Evolutionary conservation across 2,888 invertebrate species (phyloP).

Genomic region (Troides oblongomaculatus): DNA sequence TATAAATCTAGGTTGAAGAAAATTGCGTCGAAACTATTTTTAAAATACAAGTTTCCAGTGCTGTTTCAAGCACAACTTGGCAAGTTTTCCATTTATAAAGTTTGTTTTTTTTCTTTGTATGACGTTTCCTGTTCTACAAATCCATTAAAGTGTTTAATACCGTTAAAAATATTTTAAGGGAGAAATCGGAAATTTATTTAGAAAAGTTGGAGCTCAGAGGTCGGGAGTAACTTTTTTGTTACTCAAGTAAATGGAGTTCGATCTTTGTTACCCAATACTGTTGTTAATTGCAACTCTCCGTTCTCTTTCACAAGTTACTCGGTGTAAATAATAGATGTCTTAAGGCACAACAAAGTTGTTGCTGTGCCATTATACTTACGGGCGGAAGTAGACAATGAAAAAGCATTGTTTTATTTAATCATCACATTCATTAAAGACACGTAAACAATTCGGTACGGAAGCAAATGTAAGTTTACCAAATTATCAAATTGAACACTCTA

Average conservation of each 20-base stretch:
- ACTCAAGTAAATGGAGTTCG: not conserved
- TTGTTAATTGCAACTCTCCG: not conserved
- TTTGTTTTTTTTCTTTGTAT: constrained; percentile 19
- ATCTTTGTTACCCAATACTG: not conserved
- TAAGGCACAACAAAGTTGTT: not conserved
- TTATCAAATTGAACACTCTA: too few species aligned
- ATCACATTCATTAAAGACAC: too few species aligned
- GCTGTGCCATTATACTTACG: not conserved
- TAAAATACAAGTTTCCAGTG: constrained; percentile 27
- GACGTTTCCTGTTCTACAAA: constrained; percentile 5
- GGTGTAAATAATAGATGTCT: not conserved
- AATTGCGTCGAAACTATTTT: constrained; percentile 28
- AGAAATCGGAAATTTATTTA: not conserved
- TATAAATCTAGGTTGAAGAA: constrained; percentile 30
- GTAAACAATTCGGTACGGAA: too few species aligned
- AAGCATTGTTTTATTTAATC: not conserved
- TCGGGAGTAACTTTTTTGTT: not conserved
- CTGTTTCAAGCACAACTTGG: constrained; percentile 26
- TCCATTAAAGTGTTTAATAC: constrained; percentile 3
- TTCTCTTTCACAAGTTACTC: not conserved
- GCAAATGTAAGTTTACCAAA: too few species aligned
- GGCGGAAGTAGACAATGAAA: not conserved
- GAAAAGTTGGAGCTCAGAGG: not conserved
- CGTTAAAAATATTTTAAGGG: not conserved
- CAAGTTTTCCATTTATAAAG: constrained; percentile 21